These are phyloP conservation scores for Platichthys stellatus DNA, from an alignment of 2,113 vertebrate species.

Conservation along the genomic window DNA sequence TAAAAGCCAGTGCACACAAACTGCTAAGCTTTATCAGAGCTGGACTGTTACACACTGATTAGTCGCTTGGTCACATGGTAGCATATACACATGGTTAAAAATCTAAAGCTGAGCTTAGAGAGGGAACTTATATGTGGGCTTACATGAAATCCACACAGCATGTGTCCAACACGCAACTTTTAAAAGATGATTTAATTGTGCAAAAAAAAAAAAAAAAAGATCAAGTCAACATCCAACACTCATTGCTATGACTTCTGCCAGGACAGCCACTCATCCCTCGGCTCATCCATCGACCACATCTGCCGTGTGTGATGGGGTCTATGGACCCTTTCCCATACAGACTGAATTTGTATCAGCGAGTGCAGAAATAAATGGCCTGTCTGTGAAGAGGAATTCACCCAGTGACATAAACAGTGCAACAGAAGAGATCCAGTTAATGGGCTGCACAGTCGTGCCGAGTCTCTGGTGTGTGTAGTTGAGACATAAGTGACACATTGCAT, in stretches of 20 bases:
- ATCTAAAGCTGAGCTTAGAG: slow-evolving; percentile 35
- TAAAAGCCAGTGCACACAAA: neutral
- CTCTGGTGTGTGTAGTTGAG: neutral
- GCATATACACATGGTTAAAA: slow-evolving; percentile 13
- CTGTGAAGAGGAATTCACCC: slow-evolving; percentile 11
- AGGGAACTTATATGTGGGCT: slow-evolving; percentile 21
- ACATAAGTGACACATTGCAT: slow-evolving; percentile 1
- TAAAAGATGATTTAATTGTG: slow-evolving; percentile 13
- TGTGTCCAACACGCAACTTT: slow-evolving; percentile 3
- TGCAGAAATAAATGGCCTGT: neutral
- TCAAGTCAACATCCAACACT: neutral
- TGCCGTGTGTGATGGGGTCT: neutral
- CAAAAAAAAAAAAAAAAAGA: neutral
- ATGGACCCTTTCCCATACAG: neutral
- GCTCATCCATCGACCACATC: slow-evolving; percentile 2
- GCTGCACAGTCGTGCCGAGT: neutral
- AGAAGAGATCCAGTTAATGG: neutral
- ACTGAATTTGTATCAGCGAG: neutral
- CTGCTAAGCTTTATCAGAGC: neutral
- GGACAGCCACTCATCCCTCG: neutral
- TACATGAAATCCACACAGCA: slow-evolving; percentile 34
- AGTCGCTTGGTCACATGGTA: neutral
- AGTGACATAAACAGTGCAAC: slow-evolving; percentile 6
- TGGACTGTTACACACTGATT: neutral
- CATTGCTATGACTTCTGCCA: neutral